Conservation (phyloP, 2,113 vertebrate genomes). For the Osmerus mordax region DNA sequence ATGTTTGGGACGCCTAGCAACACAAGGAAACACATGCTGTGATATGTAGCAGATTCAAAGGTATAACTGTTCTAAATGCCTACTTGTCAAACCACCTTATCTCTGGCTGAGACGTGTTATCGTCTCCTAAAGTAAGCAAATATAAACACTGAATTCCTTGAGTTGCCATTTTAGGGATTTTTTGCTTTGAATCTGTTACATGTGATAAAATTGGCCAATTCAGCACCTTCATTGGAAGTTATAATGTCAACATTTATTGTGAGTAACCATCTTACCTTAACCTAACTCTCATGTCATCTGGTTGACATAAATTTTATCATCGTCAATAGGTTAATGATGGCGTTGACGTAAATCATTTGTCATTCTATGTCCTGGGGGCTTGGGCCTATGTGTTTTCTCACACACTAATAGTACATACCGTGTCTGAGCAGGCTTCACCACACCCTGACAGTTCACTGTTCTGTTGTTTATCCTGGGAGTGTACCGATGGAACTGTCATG, state of each 20-base stretch:
- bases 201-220: too few species aligned
- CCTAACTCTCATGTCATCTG: too few species aligned
- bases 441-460: background rate
- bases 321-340: too few species aligned
- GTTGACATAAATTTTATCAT: too few species aligned
- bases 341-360: background rate
- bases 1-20: conserved; percentile 38
- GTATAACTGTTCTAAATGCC: conserved; percentile 2
- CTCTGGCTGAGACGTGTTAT: background rate
- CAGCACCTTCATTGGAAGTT: too few species aligned
- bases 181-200: background rate
- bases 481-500: background rate
- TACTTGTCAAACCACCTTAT: conserved; percentile 14
- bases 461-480: background rate
- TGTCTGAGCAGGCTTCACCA: background rate
- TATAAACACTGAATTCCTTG: background rate
- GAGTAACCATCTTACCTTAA: too few species aligned
- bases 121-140: background rate
- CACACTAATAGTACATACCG: background rate
- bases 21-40: conserved; percentile 19
- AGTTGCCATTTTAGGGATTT: background rate
- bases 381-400: background rate
- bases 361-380: background rate
- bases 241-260: too few species aligned
- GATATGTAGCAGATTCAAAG: conserved; percentile 6